These are phyloP conservation scores for Seriola quinqueradiata DNA, from an alignment of 2,113 vertebrate species.

Conservation along the genomic window DNA sequence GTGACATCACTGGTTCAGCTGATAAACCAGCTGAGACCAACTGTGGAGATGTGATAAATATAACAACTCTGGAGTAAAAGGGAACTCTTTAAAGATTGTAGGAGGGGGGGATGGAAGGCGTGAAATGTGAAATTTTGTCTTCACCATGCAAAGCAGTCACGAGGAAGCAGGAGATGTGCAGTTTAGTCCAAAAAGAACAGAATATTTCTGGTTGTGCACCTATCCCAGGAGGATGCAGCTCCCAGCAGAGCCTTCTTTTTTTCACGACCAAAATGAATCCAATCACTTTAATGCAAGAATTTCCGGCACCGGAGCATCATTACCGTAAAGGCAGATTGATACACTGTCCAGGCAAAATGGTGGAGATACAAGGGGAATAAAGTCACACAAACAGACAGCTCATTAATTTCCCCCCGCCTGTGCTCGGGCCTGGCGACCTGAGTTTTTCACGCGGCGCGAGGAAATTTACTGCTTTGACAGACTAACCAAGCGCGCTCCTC, in stretches of 20 bases:
- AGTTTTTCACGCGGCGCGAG: conserved; percentile 69
- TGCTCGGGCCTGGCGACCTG: conserved; percentile 62
- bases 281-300: conserved; percentile 80
- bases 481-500: conserved; percentile 75
- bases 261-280: conserved; percentile 63
- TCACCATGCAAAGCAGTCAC: background rate
- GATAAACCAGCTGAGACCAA: conserved; percentile 66
- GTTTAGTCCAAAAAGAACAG: background rate
- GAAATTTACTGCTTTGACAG: conserved; percentile 83
- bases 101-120: background rate
- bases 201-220: conserved; percentile 3
- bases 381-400: conserved; percentile 81
- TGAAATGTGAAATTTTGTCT: conserved; percentile 31
- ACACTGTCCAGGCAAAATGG: conserved; percentile 74
- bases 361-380: conserved; percentile 75
- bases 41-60: conserved; percentile 67
- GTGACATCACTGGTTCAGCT: conserved; percentile 62
- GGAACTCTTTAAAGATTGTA: conserved; percentile 27
- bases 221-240: background rate
- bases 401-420: conserved; percentile 79
- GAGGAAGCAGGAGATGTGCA: background rate
- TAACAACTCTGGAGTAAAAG: conserved; percentile 46
- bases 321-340: conserved; percentile 84
- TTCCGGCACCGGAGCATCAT: conserved; percentile 73
- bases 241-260: conserved; percentile 23